These are phyloP conservation scores for Larimichthys polyactis DNA, from an alignment of 2,113 vertebrate species.

Conservation along the genomic window DNA sequence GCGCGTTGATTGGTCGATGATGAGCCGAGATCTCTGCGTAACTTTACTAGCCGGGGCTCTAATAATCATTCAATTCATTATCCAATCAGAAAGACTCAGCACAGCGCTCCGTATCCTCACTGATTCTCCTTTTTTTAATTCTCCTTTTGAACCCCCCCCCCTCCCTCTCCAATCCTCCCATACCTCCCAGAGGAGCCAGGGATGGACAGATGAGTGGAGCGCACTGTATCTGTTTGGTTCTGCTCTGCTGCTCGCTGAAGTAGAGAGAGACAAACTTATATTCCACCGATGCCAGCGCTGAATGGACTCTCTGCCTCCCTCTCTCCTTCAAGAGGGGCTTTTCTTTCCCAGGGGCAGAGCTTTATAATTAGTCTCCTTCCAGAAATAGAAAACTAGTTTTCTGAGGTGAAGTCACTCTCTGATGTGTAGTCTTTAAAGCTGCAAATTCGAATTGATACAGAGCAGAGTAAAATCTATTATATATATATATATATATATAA, in stretches of 20 bases:
- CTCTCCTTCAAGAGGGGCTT: constrained; percentile 71
- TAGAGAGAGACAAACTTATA: constrained; percentile 77
- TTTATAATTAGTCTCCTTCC: constrained; percentile 81
- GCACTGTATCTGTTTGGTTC: constrained; percentile 78
- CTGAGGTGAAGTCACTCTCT: constrained; percentile 72
- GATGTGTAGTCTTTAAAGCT: constrained; percentile 53
- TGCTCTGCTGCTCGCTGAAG: constrained; percentile 74
- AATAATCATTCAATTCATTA: constrained; percentile 83
- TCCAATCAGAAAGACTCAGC: constrained; percentile 81
- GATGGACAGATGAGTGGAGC: constrained; percentile 80
- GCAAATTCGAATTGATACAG: constrained; percentile 46
- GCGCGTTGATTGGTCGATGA: constrained; percentile 76
- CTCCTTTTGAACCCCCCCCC: constrained; percentile 44
- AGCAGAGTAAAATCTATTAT: constrained; percentile 42
- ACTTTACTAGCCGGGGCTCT: constrained; percentile 67
- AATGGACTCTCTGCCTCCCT: constrained; percentile 66
- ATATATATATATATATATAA: not conserved
- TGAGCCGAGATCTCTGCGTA: constrained; percentile 53
- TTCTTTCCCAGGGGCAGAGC: constrained; percentile 74
- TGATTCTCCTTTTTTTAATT: constrained; percentile 67
- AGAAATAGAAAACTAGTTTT: constrained; percentile 83
- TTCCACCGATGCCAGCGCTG: constrained; percentile 65
- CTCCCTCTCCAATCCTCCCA: constrained; percentile 54
- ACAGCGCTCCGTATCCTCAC: constrained; percentile 53
- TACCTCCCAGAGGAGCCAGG: constrained; percentile 62